These are phyloP conservation scores for Myotis brandtii DNA, from an alignment of 2,113 vertebrate species.

Conservation along the genomic window DNA sequence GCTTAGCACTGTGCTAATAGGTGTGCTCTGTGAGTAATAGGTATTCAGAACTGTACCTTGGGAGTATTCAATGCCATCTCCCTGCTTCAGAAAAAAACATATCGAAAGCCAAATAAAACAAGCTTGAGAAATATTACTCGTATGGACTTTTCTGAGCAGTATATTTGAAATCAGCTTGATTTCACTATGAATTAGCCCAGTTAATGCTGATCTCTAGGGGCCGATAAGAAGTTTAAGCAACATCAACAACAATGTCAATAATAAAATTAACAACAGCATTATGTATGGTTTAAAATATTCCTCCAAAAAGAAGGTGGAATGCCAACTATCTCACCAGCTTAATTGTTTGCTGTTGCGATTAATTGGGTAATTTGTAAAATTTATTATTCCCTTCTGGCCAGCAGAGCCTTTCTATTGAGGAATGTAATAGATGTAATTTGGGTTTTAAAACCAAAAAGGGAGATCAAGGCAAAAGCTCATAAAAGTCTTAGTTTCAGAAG, in stretches of 20 bases:
- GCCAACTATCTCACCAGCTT: background rate
- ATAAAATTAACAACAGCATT: slow-evolving; percentile 28
- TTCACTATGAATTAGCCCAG: background rate
- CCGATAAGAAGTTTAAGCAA: slow-evolving; percentile 46
- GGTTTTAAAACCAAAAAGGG: slow-evolving; percentile 51
- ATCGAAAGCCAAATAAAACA: background rate
- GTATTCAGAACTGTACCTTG: background rate
- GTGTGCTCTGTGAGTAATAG: background rate
- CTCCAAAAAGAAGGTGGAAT: slow-evolving; percentile 8
- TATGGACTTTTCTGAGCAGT: background rate
- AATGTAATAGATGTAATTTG: slow-evolving; percentile 45
- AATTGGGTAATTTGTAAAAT: slow-evolving; percentile 71
- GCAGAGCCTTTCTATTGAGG: slow-evolving; percentile 42
- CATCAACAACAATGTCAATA: slow-evolving; percentile 38
- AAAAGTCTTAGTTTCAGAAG: slow-evolving; percentile 31
- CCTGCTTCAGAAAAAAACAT: background rate
- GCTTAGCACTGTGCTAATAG: background rate
- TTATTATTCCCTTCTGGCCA: slow-evolving; percentile 58
- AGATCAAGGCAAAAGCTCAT: slow-evolving; percentile 52
- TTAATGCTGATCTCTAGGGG: slow-evolving; percentile 1
- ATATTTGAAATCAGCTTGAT: slow-evolving; percentile 31
- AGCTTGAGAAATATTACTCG: background rate
- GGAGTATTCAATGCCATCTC: background rate
- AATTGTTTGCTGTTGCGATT: slow-evolving; percentile 50
- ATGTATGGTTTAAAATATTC: slow-evolving; percentile 29